Evolutionary conservation across 2,113 vertebrate species (phyloP), one percentile per base, ranked within the genome.

Genomic region (Talpa occidentalis): DNA sequence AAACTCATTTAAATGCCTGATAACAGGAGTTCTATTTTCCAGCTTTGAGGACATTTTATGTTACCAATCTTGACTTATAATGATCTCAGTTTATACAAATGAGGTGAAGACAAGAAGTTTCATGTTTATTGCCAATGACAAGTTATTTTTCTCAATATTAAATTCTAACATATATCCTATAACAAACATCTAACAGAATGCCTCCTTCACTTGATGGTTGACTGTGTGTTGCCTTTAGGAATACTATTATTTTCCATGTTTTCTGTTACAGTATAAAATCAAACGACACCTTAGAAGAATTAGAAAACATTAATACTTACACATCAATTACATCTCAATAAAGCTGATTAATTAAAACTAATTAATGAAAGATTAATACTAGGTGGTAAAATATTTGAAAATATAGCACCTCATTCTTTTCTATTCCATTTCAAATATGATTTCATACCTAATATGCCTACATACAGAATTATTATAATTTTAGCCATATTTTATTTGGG

Each of bases 111-210:
- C 37, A 90, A 74, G 80, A 69, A 21, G 12, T 35, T 83, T 79
- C 91, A 44, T 81, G 5, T 76, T 93, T 84, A 84, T 92, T 94
- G 69, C 88, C 67, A 91, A n/a, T 67, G 37, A 59, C 67, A 95
- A 77, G n/a, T 91, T 91, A 79, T 79, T 93, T 87, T 92, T 93
- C 40, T 95, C 70, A 95, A 54, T 95, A 89, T 76, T 94, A 74
- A 95, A 81, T 89, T 86, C n/a, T 80, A 90, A 83, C 64, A 93
- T 91, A 94, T 86, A 94, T 84, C 32, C 40, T 59, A 42, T 82
- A 84, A 85, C 91, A 42, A 85, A 56, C 26, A 86, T 59, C 62
- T 66, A 92, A 87, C 60, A 54, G 72, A 91, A 89, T 52, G 49
- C 49, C 49, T 52, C 86, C 70, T 88, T 72, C n/a, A 64, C 59